Base-by-base conservation (phyloP, 2,888 invertebrate genomes). In the Bombyx huttoni region DNA sequence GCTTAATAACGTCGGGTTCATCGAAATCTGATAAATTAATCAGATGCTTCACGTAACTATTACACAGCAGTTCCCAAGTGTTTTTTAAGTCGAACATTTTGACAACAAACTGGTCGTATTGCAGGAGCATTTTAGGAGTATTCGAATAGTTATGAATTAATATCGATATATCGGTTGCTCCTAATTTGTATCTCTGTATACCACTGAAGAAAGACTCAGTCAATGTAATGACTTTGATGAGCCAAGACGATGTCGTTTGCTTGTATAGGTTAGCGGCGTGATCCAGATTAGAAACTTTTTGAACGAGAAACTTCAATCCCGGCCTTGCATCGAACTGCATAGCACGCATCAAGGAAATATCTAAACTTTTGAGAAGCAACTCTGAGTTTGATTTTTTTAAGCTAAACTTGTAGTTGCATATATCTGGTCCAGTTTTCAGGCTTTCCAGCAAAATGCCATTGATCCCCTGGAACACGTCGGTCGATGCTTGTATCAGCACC, bases 181-280 rank as follows among this genome's bases (percentile, higher is more conserved):
- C 91, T 60, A 93, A 78, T 64, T 90, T 89, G 59, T 92, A 93
- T 56, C 88, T 90, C 45, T 91, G 85, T 49, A 94, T 91, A 35
- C 94, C 93, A 61, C 91, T 92, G 47, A 96, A 89, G 72, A 95
- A 95, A 56, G 97, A 90, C 71, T 98, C 96, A 45, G 97, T 94
- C 47, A 97, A 81, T 0, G 96, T 92, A 55, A 97, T 94, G 51
- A 95, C 93, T 78, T 95, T 94, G 14, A 97, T 94, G 47, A 97
- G 94, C 93, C 97, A 96, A 0, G 97, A 94, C 0, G 96, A 96
- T 40, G 96, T 96, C 9, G 97, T 96, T 81, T 97, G 97, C 55
- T 94, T 94, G 73, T 96, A 97, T n/a, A 97, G 87, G 79, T 96
- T 97, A 1, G 97, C 96, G 6, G 96, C 95, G 63, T 94, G 91